Evolutionary conservation across 1,140 invertebrate species (phyloP).

Genomic region (Augochlora pura): DNA sequence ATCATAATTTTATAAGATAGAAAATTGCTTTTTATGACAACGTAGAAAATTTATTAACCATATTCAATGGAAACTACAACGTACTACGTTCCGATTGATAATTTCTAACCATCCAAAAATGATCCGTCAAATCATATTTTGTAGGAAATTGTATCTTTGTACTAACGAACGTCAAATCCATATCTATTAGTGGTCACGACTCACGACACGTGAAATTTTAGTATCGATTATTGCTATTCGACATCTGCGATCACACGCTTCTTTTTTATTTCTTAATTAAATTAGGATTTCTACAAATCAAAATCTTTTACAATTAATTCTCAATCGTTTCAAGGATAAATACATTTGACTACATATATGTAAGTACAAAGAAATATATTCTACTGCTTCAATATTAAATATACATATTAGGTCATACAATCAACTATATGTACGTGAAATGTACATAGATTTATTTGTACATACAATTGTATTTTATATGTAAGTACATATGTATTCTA

Average conservation of each 20-base stretch:
- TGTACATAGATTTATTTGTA: background rate
- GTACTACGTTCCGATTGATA: background rate
- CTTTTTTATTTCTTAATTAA: background rate
- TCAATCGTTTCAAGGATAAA: background rate
- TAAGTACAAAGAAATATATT: background rate
- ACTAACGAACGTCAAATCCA: background rate
- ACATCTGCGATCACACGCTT: background rate
- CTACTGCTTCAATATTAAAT: too few relatives aligned
- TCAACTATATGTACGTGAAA: background rate
- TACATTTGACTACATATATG: background rate
- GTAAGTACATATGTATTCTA: too few relatives aligned
- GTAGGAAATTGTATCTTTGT: background rate
- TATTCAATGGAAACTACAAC: background rate
- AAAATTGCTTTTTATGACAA: background rate
- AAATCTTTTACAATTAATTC: background rate
- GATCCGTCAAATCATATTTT: conserved; percentile 24
- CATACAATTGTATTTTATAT: too few relatives aligned
- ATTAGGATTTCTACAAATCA: background rate
- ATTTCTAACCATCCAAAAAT: conserved; percentile 8
- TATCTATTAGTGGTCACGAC: conserved; percentile 4
- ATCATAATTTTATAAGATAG: background rate
- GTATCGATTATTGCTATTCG: background rate
- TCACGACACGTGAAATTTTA: background rate
- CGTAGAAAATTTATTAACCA: background rate
- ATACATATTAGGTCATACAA: too few relatives aligned